Base-by-base conservation (phyloP, 2,797 vertebrate genomes). In the Darevskia mixta region DNA sequence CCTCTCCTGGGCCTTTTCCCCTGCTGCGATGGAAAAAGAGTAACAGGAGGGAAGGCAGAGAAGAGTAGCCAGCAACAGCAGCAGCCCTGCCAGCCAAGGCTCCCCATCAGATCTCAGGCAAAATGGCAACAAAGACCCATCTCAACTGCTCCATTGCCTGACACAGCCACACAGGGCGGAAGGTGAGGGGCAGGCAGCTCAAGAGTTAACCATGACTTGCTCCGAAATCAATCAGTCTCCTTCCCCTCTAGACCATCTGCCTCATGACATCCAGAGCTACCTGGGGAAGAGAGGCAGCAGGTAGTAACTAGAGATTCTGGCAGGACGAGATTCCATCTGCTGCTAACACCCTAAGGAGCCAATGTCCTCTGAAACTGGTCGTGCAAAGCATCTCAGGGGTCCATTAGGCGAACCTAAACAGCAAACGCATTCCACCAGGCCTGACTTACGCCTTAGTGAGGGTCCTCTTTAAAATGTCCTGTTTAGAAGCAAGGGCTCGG, bases 1-100 rank as follows among this genome's bases (percentile, higher is more conserved):
- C 76, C 64, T 9, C 32, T 0, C 1, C n/a, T 15, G 2, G 81
- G 32, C 23, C 75, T 0, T 0, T 3, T 41, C 73, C 1, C 0
- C 35, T 5, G 66, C 23, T 1, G 55, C 8, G 4, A 13, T 15
- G 49, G 35, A 38, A 49, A 20, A 3, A n/a, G 67, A 27, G 6
- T 18, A 17, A 29, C 5, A 3, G 4, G 27, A 15, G 23, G 29
- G 82, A 29, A 4, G 10, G 4, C 38, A 11, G 17, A 3, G 35
- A 20, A 10, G 1, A 10, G 8, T 1, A 17, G 7, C 10, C 10
- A 8, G 5, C 15, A 38, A 10, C 35, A 38, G 32, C 17, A 27
- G 23, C 15, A 8, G 6, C 4, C 9, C 9, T 25, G 49, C 11
- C 7, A 0, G 23, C n/a, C 29, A 58, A 38, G 20, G 7, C 29